A percentile compares a stretch with the other conserved stretches of the same genome.
Evolutionary conservation across 2,797 vertebrate species (phyloP).

Genomic region (Dallia pectoralis): DNA sequence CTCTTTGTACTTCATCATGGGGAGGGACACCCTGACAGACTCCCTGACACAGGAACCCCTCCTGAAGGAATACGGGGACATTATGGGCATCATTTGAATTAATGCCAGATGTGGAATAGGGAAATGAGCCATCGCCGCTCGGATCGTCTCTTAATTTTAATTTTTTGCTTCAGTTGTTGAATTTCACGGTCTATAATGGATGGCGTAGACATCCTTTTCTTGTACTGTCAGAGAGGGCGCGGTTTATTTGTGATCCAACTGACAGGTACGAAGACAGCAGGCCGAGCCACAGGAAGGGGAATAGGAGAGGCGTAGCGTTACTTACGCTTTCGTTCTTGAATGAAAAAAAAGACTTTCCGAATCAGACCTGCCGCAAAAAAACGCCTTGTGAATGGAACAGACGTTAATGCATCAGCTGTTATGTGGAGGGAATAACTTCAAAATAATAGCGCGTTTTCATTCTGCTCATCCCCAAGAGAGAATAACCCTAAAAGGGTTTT

Average conservation of each 20-base stretch:
- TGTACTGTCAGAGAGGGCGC: conserved; percentile 53
- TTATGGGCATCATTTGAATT: conserved; percentile 70
- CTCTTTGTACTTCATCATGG: conserved; percentile 61
- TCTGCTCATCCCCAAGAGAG: conserved; percentile 6
- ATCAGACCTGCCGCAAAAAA: not conserved
- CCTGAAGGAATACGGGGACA: conserved; percentile 59
- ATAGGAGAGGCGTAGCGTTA: not conserved
- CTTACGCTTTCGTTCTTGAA: conserved; percentile 7
- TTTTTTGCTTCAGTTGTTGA: conserved; percentile 67
- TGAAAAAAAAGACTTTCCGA: not conserved
- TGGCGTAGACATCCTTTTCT: conserved; percentile 50
- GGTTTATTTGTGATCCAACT: conserved; percentile 39
- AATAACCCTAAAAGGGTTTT: conserved; percentile 22
- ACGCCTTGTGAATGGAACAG: not conserved
- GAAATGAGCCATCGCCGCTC: conserved; percentile 72
- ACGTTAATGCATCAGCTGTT: conserved; percentile 22
- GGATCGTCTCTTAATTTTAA: conserved; percentile 71
- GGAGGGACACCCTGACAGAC: conserved; percentile 59
- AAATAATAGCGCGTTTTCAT: conserved; percentile 11
- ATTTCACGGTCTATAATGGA: conserved; percentile 67
- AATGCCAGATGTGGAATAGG: conserved; percentile 66
- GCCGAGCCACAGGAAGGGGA: not conserved
- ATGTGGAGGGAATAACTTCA: conserved; percentile 12
- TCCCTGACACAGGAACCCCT: conserved; percentile 43
- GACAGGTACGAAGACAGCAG: conserved; percentile 9